These are phyloP conservation scores for Adineta ricciae DNA, from an alignment of 2,888 invertebrate species.

Conservation along the genomic window DNA sequence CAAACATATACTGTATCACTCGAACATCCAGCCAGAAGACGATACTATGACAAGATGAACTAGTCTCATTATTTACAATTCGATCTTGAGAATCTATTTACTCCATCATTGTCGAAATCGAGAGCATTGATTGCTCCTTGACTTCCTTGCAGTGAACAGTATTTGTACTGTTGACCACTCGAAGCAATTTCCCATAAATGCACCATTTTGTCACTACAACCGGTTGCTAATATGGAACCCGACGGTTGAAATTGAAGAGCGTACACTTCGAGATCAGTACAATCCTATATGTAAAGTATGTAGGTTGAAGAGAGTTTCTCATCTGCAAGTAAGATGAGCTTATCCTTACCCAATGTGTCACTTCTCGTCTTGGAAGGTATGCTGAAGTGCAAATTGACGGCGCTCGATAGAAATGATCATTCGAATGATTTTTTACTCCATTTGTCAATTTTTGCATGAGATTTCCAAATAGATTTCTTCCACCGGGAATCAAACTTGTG, in stretches of 20 bases:
- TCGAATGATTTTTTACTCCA: background rate
- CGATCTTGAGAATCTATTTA: background rate
- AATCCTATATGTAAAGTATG: conserved; percentile 55
- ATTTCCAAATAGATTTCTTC: background rate
- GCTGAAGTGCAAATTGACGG: background rate
- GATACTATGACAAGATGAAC: conserved; percentile 53
- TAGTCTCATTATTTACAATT: background rate
- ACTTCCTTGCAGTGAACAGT: conserved; percentile 68
- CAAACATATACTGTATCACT: conserved; percentile 94
- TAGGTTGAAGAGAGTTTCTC: no score
- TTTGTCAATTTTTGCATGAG: background rate
- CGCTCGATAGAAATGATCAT: background rate
- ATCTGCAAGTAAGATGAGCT: no score
- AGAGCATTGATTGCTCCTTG: conserved; percentile 90
- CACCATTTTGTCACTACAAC: conserved; percentile 88
- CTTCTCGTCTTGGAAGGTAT: background rate
- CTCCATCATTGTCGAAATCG: conserved; percentile 74
- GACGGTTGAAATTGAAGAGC: conserved; percentile 86
- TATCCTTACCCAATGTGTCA: background rate
- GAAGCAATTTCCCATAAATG: conserved; percentile 81
- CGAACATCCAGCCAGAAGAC: conserved; percentile 78
- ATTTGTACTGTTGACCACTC: conserved; percentile 39
- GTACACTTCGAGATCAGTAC: conserved; percentile 92
- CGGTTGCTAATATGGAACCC: conserved; percentile 70
- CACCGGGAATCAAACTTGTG: background rate